phyloP scores from a whole-genome alignment of 2,113 vertebrate species.

The Daboia siamensis region DNA sequence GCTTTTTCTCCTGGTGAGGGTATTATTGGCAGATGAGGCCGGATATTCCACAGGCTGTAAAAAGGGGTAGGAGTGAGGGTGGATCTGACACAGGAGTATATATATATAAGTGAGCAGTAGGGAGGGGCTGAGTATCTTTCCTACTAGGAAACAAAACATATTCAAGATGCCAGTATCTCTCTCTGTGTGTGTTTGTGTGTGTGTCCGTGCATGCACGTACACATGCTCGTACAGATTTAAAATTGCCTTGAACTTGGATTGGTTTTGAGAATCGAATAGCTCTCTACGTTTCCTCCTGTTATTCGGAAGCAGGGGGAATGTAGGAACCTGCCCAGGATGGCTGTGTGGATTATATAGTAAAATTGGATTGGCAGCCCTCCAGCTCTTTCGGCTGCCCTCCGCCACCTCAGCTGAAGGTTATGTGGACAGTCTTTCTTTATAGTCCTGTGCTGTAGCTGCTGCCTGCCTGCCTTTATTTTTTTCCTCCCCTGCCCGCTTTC shows the following conservation, averaged over 20 bases:
- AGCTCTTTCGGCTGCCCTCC: background rate
- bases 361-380: background rate
- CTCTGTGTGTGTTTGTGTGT: no score
- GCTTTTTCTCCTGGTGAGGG: background rate
- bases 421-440: slow-evolving; percentile 27
- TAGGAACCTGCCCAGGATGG: background rate
- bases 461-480: slow-evolving; percentile 11
- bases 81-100: background rate
- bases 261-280: background rate
- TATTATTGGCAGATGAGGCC: background rate
- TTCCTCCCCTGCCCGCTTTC: background rate
- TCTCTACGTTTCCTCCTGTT: background rate
- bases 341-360: background rate
- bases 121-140: background rate
- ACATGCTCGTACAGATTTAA: background rate
- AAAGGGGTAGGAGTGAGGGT: no score
- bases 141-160: background rate
- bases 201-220: background rate
- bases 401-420: background rate
- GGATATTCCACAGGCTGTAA: background rate
- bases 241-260: background rate
- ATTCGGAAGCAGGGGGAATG: background rate
- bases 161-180: background rate
- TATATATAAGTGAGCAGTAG: background rate
- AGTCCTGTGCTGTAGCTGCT: slow-evolving; percentile 14